phyloP scores from a whole-genome alignment of 1,140 invertebrate species.

The Notospermus geniculatus region DNA sequence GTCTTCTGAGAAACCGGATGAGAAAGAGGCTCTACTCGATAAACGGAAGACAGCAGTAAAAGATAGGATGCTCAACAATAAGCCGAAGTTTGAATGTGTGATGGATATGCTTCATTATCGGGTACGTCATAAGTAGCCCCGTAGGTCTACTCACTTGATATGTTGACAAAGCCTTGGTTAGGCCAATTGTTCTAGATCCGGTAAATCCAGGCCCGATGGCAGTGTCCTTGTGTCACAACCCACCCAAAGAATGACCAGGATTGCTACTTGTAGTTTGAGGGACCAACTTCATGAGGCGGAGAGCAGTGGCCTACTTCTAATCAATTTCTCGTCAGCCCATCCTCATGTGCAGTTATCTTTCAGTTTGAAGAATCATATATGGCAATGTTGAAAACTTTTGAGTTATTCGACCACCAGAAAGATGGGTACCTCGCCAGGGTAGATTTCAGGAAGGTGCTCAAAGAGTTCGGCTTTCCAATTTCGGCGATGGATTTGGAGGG shows the following conservation, averaged over 20 bases:
- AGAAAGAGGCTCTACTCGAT: background rate
- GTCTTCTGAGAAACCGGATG: background rate
- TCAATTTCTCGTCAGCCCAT: too few relatives aligned
- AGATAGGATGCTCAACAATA: background rate
- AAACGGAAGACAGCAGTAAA: background rate
- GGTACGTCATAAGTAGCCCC: too few relatives aligned
- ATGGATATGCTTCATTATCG: constrained; percentile 38
- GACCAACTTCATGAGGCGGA: too few relatives aligned
- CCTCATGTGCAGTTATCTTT: constrained; percentile 6
- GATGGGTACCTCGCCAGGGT: constrained; percentile 38
- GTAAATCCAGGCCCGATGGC: too few relatives aligned
- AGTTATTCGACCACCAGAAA: constrained; percentile 41
- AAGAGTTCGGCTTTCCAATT: constrained; percentile 45
- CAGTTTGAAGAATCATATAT: constrained; percentile 48
- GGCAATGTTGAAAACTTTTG: constrained; percentile 37
- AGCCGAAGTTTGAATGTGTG: constrained; percentile 34
- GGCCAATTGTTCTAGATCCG: too few relatives aligned
- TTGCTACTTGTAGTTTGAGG: too few relatives aligned
- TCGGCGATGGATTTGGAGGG: constrained; percentile 32
- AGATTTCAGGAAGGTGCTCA: constrained; percentile 42
- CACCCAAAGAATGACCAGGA: too few relatives aligned
- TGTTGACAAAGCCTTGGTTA: too few relatives aligned
- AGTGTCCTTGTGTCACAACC: too few relatives aligned
- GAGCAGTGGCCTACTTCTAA: too few relatives aligned
- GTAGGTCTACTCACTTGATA: too few relatives aligned